Conservation (phyloP, 2,113 vertebrate species). For the Calidris pugnax region DNA sequence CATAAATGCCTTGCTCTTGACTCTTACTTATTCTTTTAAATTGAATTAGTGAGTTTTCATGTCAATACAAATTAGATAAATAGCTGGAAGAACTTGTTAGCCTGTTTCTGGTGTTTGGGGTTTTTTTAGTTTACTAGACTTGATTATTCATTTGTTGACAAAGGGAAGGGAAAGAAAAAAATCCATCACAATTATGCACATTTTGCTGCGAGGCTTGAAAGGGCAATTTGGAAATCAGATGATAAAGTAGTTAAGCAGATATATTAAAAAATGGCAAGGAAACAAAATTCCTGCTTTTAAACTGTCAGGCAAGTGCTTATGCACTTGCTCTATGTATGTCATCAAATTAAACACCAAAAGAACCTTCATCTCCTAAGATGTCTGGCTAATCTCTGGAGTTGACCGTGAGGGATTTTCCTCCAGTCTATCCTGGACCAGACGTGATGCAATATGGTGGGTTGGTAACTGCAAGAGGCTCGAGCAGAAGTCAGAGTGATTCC, state of each 20-base stretch:
- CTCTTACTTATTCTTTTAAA: conserved; percentile 25
- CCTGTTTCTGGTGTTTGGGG: not conserved
- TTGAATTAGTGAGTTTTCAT: conserved; percentile 30
- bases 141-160: conserved; percentile 43
- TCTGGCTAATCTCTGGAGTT: not conserved
- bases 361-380: not conserved
- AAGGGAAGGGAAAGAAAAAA: conserved; percentile 3
- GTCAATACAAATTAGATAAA: conserved; percentile 57
- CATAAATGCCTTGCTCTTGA: not conserved
- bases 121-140: not conserved
- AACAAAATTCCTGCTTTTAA: conserved; percentile 4
- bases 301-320: not conserved
- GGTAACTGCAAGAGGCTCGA: not conserved
- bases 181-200: conserved; percentile 25
- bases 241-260: not conserved
- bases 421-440: not conserved
- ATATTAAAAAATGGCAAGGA: not conserved
- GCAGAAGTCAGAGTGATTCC: not conserved
- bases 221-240: conserved; percentile 31
- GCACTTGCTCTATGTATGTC: not conserved
- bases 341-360: not conserved
- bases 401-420: not conserved
- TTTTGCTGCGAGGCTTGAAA: conserved; percentile 35
- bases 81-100: conserved; percentile 39
- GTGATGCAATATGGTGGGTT: not conserved